These are phyloP conservation scores for Pterois miles DNA, from an alignment of 2,797 vertebrate genomes.

Conservation along the genomic window DNA sequence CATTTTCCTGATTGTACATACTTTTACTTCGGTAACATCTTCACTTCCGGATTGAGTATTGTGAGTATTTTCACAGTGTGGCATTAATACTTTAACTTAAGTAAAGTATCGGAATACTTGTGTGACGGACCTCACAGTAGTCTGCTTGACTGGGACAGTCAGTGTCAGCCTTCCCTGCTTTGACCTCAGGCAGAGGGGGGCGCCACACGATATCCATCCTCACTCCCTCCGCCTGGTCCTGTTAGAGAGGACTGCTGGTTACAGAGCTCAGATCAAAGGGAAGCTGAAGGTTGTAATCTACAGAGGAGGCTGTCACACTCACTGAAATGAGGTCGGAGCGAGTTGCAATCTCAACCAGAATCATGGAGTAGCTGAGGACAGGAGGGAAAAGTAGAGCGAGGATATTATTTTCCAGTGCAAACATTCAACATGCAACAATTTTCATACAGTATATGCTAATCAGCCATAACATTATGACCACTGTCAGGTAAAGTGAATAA, in stretches of 20 bases:
- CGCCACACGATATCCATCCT: constrained; percentile 80
- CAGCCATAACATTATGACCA: too few species aligned
- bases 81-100: too few species aligned
- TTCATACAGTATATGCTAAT: too few species aligned
- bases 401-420: neutral
- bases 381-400: neutral
- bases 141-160: constrained; percentile 80
- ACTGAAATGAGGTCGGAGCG: constrained; percentile 81
- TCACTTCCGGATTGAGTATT: too few species aligned
- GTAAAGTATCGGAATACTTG: too few species aligned
- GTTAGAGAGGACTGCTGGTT: constrained; percentile 50
- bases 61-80: too few species aligned
- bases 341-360: constrained; percentile 84
- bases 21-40: too few species aligned
- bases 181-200: constrained; percentile 80
- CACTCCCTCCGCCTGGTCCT: constrained; percentile 75
- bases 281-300: constrained; percentile 55
- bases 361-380: constrained; percentile 81
- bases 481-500: too few species aligned
- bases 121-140: constrained; percentile 81
- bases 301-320: constrained; percentile 61
- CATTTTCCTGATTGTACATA: too few species aligned
- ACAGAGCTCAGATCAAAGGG: constrained; percentile 55
- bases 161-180: constrained; percentile 76
- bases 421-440: neutral